phyloP scores from a whole-genome alignment of 2,113 vertebrate species.

The Entosphenus tridentatus region DNA sequence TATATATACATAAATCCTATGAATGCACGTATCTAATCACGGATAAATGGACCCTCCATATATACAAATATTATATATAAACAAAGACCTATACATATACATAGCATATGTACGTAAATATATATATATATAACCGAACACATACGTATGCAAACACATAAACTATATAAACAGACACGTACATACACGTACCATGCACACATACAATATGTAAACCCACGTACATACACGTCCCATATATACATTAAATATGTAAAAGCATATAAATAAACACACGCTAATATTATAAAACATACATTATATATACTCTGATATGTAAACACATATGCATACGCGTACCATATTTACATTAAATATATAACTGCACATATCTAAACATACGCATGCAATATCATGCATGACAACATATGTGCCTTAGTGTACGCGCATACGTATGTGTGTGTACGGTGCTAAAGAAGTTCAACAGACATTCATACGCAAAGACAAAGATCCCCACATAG shows the following conservation, averaged over 20 bases:
- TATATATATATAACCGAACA: background rate
- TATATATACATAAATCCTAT: no score
- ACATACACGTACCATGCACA: background rate
- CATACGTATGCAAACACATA: background rate
- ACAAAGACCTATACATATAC: background rate
- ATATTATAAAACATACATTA: background rate
- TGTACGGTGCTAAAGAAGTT: no score
- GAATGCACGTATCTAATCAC: no score
- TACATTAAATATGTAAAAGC: background rate
- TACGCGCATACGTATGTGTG: no score
- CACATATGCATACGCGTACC: background rate
- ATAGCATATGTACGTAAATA: background rate
- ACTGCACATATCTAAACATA: background rate
- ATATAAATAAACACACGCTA: background rate
- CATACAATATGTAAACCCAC: background rate
- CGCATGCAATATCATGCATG: background rate
- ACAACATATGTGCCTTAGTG: no score
- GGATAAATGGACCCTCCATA: no score
- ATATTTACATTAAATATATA: background rate
- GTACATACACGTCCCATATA: background rate
- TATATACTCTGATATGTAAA: background rate
- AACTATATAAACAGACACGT: background rate
- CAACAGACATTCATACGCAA: no score
- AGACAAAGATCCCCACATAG: no score
- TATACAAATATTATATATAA: background rate